These are phyloP conservation scores for Mustela nigripes DNA, from an alignment of 2,113 vertebrate species.

Conservation along the genomic window DNA sequence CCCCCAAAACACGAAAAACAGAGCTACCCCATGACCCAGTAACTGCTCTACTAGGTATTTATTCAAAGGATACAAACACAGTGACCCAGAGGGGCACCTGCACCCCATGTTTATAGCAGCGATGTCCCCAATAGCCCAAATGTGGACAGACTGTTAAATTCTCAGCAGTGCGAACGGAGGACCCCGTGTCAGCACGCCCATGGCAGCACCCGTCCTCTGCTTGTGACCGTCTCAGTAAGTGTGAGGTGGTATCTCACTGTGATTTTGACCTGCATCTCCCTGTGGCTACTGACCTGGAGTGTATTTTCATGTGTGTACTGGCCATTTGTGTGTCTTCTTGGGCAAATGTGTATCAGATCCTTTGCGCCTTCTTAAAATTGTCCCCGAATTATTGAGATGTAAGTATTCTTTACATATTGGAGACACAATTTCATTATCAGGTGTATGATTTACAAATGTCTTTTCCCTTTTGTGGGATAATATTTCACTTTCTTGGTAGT, in stretches of 20 bases:
- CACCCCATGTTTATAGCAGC: no score
- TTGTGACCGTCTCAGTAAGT: fast-evolving
- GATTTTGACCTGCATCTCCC: not conserved
- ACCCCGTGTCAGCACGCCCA: fast-evolving
- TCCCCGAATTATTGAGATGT: not conserved
- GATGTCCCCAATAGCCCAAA: no score
- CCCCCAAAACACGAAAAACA: no score
- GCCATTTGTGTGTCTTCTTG: not conserved
- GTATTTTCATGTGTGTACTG: not conserved
- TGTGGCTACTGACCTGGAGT: fast-evolving
- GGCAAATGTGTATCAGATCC: not conserved
- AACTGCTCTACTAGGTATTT: no score
- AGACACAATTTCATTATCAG: not conserved
- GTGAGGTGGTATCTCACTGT: fast-evolving
- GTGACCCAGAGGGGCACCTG: no score
- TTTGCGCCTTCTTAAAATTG: not conserved
- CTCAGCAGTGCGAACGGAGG: fast-evolving
- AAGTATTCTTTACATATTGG: not conserved
- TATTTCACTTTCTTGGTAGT: not conserved
- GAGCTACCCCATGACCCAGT: no score
- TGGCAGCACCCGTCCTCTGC: not conserved
- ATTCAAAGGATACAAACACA: no score
- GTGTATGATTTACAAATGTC: fast-evolving
- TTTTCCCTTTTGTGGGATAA: no score
- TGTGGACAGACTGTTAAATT: no score